Percentiles rank a stretch among this genome's conserved stretches.
Conservation (phyloP, 2,113 vertebrate genomes). For the Oryctolagus cuniculus region DNA sequence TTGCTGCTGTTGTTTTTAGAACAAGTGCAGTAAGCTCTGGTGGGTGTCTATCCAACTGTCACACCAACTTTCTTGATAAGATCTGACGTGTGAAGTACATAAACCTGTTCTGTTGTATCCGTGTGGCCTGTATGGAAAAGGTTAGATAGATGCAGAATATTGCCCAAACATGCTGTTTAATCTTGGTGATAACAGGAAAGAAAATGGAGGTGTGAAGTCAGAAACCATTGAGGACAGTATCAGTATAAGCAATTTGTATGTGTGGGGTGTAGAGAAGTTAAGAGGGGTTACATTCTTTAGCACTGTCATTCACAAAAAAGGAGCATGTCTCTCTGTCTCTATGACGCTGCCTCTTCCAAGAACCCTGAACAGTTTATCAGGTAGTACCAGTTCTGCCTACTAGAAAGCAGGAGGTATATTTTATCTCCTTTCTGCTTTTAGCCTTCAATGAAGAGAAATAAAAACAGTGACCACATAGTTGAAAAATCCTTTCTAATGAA, state of each 20-base stretch:
- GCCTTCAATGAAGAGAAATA: constrained; percentile 48
- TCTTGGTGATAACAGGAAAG: constrained; percentile 87
- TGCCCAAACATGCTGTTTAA: constrained; percentile 84
- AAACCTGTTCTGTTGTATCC: constrained; percentile 86
- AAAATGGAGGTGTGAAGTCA: constrained; percentile 88
- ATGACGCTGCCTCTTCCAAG: constrained; percentile 43
- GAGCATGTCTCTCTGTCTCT: constrained; percentile 66
- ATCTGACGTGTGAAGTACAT: constrained; percentile 90
- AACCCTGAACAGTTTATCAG: constrained; percentile 67
- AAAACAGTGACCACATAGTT: background rate
- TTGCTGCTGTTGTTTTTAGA: constrained; percentile 89
- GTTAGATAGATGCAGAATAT: constrained; percentile 86
- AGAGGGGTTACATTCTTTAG: constrained; percentile 86
- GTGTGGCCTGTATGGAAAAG: constrained; percentile 82
- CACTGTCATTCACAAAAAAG: constrained; percentile 75
- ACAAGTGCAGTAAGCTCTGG: constrained; percentile 82
- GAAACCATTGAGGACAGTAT: constrained; percentile 84
- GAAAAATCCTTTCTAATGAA: constrained; percentile 56
- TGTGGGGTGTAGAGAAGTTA: constrained; percentile 85
- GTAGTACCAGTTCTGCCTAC: constrained; percentile 54
- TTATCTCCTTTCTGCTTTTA: constrained; percentile 53
- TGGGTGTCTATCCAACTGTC: constrained; percentile 85
- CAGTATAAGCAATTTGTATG: constrained; percentile 81
- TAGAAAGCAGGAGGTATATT: constrained; percentile 64
- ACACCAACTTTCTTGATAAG: constrained; percentile 86